Base-by-base conservation (phyloP, 2,113 vertebrate species). In the Catharus fuscescens region DNA sequence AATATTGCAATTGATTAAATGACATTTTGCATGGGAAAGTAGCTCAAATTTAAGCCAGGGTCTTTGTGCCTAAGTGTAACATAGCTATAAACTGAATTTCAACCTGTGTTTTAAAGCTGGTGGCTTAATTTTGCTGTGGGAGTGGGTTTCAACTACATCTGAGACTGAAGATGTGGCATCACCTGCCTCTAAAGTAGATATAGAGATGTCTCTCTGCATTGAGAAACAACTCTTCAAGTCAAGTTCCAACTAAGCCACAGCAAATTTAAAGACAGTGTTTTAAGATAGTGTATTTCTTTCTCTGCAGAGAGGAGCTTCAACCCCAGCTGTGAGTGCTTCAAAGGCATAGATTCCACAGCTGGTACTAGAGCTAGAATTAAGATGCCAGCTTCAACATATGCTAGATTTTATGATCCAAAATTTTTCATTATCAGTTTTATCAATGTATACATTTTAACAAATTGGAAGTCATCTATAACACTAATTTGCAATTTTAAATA, bases 251-350 rank as follows among this genome's bases (percentile, higher is more conserved):
- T 57, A 93, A 94, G 40, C 72, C 62, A 28, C 67, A 69, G 60
- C 45, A 93, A 93, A 92, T 80, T 78, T 94, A 86, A 89, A 95
- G 64, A 23, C 89, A 74, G 10, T 78, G 60, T 73, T 96, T 95
- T 80, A 61, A 92, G 92, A 26, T 54, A 76, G 54, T 50, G 34
- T 38, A 34, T 74, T 87, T 92, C 62, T 91, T 92, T 90, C 40
- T 78, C 90, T 92, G 69, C 64, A 77, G 84, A 81, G 62, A 86
- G 52, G 6, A 95, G 71, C 60, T 73, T 91, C 91, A 88, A 19
- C 53, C 53, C 85, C 89, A 96, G 87, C 91, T 96, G 94, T 70
- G 67, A 92, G 76, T 40, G 91, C 85, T 96, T 96, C 91, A 94
- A 92, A 96, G 79, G 85, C 89, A 90, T 31, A 78, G 91, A 85